Conservation (phyloP, 2,888 invertebrate species). For the Eristalinus aeneus region DNA sequence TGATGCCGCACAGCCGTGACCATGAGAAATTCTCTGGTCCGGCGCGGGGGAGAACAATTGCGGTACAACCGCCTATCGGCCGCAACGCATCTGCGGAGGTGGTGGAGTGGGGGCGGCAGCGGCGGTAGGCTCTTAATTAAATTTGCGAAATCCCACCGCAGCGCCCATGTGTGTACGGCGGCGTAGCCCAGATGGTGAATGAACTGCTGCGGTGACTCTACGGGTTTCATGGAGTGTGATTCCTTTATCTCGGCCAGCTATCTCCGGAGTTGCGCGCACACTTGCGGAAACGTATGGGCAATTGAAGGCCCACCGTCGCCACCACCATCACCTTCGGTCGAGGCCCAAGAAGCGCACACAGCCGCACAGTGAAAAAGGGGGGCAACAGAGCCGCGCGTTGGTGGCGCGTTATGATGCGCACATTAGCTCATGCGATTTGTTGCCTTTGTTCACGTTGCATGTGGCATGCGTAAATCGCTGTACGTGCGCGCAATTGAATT, state of each 20-base stretch:
- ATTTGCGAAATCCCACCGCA: constrained; percentile 57
- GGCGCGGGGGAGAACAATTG: too few species aligned
- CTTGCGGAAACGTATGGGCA: constrained; percentile 69
- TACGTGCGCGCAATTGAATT: constrained; percentile 71
- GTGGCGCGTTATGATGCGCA: constrained; percentile 70
- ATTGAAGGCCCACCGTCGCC: constrained; percentile 61
- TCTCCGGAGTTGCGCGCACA: constrained; percentile 57
- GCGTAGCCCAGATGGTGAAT: constrained; percentile 64
- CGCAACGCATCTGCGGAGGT: background rate
- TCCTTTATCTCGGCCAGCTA: constrained; percentile 53
- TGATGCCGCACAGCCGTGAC: constrained; percentile 37
- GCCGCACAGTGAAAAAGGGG: background rate
- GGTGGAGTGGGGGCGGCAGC: background rate
- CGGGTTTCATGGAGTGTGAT: constrained; percentile 65
- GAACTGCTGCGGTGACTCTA: constrained; percentile 46
- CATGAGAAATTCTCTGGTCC: constrained; percentile 53
- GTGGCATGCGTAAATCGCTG: constrained; percentile 70
- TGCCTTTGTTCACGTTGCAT: constrained; percentile 71
- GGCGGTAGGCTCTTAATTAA: constrained; percentile 68
- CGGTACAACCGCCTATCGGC: constrained; percentile 29
- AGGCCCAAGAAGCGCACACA: background rate
- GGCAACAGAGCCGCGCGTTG: constrained; percentile 29
- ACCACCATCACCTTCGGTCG: constrained; percentile 11
- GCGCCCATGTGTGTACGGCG: background rate
- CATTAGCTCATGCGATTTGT: constrained; percentile 69